Conservation (phyloP, 2,113 vertebrate species). For the Orthonyx spaldingii region DNA sequence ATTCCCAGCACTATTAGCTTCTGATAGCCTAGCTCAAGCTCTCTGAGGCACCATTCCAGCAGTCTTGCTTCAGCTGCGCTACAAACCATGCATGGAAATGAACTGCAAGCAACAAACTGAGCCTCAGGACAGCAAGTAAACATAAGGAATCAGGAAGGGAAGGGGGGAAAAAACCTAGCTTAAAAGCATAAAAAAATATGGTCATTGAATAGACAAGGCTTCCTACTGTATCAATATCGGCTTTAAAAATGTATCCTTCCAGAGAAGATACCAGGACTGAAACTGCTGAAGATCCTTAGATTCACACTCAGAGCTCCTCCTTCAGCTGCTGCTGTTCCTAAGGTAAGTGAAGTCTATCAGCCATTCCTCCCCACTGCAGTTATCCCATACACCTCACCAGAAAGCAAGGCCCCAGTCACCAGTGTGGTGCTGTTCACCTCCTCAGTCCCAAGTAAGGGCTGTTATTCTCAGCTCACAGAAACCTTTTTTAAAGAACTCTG, state of each 20-base stretch:
- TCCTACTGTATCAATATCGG: not conserved
- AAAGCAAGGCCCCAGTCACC: not conserved
- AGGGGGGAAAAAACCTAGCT: not conserved
- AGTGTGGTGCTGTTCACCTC: not conserved
- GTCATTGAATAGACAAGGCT: not conserved
- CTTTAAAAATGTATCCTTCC: not conserved
- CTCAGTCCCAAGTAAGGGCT: not conserved
- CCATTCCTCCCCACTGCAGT: not conserved
- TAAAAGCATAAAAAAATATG: not conserved
- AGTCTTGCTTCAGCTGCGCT: not conserved
- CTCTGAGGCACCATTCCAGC: not conserved
- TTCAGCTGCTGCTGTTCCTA: not conserved
- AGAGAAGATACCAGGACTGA: not conserved
- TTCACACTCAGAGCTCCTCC: not conserved
- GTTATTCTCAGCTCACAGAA: not conserved
- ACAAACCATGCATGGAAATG: not conserved
- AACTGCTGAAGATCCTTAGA: not conserved
- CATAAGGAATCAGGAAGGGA: not conserved
- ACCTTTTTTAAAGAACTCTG: not conserved
- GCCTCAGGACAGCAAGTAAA: not conserved
- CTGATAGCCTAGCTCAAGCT: not conserved
- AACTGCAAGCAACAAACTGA: not conserved
- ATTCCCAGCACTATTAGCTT: not conserved
- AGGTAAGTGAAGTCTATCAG: not conserved
- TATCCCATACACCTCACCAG: not conserved